Base-by-base conservation (phyloP, 2,888 invertebrate species). In the Tanypteryx hageni region DNA sequence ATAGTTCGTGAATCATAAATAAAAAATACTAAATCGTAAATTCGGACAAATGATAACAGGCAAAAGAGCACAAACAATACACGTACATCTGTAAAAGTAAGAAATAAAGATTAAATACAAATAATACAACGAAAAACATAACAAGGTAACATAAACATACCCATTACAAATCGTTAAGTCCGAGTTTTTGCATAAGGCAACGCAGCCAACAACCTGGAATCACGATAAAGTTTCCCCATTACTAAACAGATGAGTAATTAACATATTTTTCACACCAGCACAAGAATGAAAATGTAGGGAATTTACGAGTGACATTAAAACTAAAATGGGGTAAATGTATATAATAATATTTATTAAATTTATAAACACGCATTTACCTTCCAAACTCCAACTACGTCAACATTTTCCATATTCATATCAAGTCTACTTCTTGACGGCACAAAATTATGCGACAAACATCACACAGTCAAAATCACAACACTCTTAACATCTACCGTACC, bases 341-440 rank as follows among this genome's bases (percentile, higher is more conserved):
- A 44, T n/a, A 83, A 14, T 11, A 56, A 18, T 8, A 83, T n/a
- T 10, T 56, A 18, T 56, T 3, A 56, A 57, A 9, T 56, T 57
- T 16, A 18, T 18, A 10, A 27, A 86, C 27, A n/a, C 11, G n/a
- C 18, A 86, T 10, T 82, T 86, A 86, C 86, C 86, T 86, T 86
- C 86, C 86, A 86, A 64, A 86, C 61, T 31, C 86, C 86, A 27
- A 86, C 61, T 59, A 86, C 59, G 31, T 86, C 86, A 64, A 86
- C 18, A 8, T 31, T 61, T 27, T 86, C 86, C 61, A 61, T 86
- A 31, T 64, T 86, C 61, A 86, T 27, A 86, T 59, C 27, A n/a
- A 86, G 18, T 59, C n/a, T 83, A n/a, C 11, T 57, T 56, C 57
- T 44, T 57, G 8, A 83, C 44, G 18, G 10, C n/a, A n/a, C 18